phyloP scores from a whole-genome alignment of 2,113 vertebrate species.

The Spea bombifrons region DNA sequence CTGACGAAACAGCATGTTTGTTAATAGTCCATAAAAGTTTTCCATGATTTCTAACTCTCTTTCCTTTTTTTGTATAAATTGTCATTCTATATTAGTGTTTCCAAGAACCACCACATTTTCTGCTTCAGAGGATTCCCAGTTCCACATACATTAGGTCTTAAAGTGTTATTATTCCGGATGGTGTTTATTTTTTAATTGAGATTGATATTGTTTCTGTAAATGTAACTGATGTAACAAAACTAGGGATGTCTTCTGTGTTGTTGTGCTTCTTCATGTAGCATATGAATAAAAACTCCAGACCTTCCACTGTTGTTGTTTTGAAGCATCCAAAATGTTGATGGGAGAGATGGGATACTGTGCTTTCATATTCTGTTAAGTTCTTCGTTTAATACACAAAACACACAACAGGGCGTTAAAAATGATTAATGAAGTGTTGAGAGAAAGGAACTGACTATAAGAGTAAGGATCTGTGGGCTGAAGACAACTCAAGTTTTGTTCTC shows the following conservation, averaged over 20 bases:
- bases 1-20: too few species aligned
- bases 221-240: neutral
- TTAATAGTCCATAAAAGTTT: too few species aligned
- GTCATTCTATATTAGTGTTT: too few species aligned
- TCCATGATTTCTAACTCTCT: too few species aligned
- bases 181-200: neutral
- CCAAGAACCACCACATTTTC: too few species aligned
- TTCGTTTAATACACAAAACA: constrained; percentile 36
- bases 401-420: constrained; percentile 35
- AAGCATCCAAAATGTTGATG: neutral
- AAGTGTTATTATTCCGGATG: too few species aligned
- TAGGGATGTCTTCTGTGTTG: neutral
- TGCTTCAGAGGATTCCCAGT: neutral
- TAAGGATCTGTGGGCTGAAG: constrained; percentile 57
- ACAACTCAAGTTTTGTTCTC: constrained; percentile 91
- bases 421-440: constrained; percentile 51
- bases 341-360: constrained; percentile 32
- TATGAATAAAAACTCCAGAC: constrained; percentile 1
- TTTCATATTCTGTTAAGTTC: constrained; percentile 12
- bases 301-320: neutral
- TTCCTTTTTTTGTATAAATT: too few species aligned
- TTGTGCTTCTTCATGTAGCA: constrained; percentile 34
- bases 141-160: neutral
- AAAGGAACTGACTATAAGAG: constrained; percentile 62
- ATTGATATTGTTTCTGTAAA: neutral